Conservation (phyloP, 2,113 vertebrate genomes). For the Motacilla alba region DNA sequence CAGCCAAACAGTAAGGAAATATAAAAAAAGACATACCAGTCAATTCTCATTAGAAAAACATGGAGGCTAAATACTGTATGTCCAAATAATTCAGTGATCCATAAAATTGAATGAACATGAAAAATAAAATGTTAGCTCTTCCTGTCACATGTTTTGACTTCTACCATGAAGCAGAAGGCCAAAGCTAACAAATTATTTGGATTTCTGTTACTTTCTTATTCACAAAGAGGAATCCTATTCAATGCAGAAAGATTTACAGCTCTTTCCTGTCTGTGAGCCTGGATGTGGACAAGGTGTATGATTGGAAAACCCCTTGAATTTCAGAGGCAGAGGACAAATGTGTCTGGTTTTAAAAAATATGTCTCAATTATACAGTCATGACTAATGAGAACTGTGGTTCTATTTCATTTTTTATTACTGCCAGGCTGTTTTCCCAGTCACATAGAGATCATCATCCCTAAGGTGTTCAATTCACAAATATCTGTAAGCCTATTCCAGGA, state of each 20-base stretch:
- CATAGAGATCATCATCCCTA: rapidly evolving
- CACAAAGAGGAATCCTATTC: not conserved
- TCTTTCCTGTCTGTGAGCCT: not conserved
- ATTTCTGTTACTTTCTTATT: not conserved
- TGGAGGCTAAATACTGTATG: not conserved
- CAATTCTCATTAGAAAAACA: not conserved
- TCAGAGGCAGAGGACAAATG: not conserved
- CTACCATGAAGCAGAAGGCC: not conserved
- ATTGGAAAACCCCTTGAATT: not conserved
- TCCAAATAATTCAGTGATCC: not conserved
- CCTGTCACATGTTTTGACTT: not conserved
- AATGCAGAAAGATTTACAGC: not conserved
- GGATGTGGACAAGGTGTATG: not conserved
- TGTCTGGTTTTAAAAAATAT: not conserved
- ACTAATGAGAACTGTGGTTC: not conserved
- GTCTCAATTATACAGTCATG: not conserved
- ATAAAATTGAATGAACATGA: not conserved
- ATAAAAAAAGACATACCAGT: not conserved
- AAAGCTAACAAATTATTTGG: not conserved
- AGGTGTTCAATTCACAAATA: not conserved
- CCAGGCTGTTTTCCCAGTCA: not conserved
- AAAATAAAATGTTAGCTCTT: not conserved
- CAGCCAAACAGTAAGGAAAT: not conserved
- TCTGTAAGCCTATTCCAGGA: not conserved
- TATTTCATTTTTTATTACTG: not conserved